Evolutionary conservation across 1,140 invertebrate species (phyloP).

Genomic region (Penaeus chinensis): DNA sequence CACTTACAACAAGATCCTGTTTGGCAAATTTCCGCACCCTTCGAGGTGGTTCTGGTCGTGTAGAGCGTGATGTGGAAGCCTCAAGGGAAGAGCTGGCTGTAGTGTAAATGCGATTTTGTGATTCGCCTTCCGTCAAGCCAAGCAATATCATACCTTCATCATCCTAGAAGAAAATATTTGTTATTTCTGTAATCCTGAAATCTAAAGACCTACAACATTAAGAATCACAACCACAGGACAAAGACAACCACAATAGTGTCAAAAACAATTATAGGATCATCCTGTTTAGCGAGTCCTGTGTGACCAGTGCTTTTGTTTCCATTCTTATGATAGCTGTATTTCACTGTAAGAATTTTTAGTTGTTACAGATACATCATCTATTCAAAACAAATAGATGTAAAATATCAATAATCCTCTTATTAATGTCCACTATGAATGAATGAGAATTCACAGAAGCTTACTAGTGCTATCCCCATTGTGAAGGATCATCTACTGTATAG

Average conservation of each 20-base stretch:
- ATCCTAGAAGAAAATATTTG: neutral
- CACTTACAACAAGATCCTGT: neutral
- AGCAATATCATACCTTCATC: constrained; percentile 2
- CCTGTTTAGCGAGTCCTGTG: too few species aligned
- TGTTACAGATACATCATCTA: too few species aligned
- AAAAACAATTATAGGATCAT: too few species aligned
- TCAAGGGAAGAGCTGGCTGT: neutral
- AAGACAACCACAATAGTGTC: neutral
- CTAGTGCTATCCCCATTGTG: too few species aligned
- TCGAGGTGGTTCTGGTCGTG: neutral
- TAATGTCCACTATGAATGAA: too few species aligned
- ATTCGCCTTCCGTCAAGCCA: neutral
- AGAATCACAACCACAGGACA: neutral
- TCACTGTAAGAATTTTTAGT: too few species aligned
- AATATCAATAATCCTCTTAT: too few species aligned
- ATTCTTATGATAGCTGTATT: too few species aligned
- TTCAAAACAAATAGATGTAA: too few species aligned
- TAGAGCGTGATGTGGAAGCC: neutral
- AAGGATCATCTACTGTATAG: too few species aligned
- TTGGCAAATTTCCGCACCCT: neutral
- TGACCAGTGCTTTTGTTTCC: too few species aligned
- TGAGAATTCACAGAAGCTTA: too few species aligned
- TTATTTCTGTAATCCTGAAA: neutral
- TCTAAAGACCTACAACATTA: neutral
- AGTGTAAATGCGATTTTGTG: neutral